phyloP scores from a whole-genome alignment of 1,140 invertebrate species.

The Hirudo medicinalis region DNA sequence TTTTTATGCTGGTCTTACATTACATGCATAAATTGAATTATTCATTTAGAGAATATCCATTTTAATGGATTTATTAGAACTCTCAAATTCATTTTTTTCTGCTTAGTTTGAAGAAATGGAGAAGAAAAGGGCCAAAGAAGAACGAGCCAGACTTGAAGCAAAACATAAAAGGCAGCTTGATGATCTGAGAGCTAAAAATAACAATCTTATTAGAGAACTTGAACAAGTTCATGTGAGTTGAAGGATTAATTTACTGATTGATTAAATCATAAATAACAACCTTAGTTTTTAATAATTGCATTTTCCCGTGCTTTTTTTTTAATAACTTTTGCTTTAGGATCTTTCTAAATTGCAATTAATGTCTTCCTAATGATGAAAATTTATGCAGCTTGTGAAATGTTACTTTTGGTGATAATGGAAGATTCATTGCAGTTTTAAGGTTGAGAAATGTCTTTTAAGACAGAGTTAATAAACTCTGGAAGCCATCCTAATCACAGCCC shows the following conservation, averaged over 20 bases:
- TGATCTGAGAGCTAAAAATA: constrained; percentile 72
- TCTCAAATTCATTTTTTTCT: constrained; percentile 15
- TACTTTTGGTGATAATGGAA: background rate
- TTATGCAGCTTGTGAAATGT: background rate
- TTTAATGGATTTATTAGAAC: background rate
- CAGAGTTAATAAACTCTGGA: background rate
- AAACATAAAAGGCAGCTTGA: constrained; percentile 88
- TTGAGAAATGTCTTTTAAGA: background rate
- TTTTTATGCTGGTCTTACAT: too few species aligned
- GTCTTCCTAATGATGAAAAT: too few species aligned
- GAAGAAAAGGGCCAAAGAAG: constrained; percentile 72
- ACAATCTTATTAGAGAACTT: constrained; percentile 62
- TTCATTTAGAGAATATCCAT: background rate
- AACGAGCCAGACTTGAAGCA: constrained; percentile 77
- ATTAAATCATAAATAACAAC: background rate
- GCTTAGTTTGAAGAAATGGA: constrained; percentile 87
- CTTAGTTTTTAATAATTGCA: background rate
- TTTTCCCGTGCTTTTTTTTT: background rate
- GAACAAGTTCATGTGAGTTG: constrained; percentile 46
- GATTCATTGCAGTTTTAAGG: background rate
- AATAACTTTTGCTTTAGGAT: background rate
- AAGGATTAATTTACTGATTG: background rate
- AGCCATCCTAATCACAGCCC: background rate
- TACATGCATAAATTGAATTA: background rate
- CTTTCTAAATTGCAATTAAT: background rate